Percentiles rank a stretch among this genome's conserved stretches.
Evolutionary conservation across 2,888 invertebrate genomes (phyloP).

Genomic region (Sepioteuthis lessoniana): DNA sequence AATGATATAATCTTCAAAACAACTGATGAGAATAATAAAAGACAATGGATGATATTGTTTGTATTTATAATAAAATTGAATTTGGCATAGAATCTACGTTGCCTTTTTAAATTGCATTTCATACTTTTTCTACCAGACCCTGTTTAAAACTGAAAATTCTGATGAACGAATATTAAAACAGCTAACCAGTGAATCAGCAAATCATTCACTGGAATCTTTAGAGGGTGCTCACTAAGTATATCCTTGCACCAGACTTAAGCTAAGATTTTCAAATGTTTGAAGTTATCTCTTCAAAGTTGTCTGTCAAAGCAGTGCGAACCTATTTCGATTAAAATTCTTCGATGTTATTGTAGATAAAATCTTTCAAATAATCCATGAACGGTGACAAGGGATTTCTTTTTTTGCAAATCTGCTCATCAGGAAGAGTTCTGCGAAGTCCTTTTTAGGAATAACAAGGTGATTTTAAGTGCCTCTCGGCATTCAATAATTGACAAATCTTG

Average conservation of each 20-base stretch:
- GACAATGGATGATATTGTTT: too few species aligned
- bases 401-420: not conserved
- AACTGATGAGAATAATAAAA: too few species aligned
- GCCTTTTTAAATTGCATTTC: too few species aligned
- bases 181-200: too few species aligned
- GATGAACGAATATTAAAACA: too few species aligned
- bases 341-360: not conserved
- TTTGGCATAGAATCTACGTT: too few species aligned
- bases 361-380: not conserved
- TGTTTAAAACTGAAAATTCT: too few species aligned
- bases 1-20: too few species aligned
- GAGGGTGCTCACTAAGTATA: not conserved
- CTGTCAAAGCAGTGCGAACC: too few species aligned
- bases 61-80: too few species aligned
- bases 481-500: not conserved
- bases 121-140: too few species aligned
- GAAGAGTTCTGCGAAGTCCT: not conserved
- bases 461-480: not conserved
- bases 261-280: not conserved
- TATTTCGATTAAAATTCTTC: not conserved
- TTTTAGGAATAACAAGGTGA: not conserved
- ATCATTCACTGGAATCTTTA: too few species aligned
- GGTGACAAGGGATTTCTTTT: not conserved
- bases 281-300: not conserved
- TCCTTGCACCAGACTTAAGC: not conserved